A percentile compares a stretch with the other conserved stretches of the same genome.
phyloP scores from a whole-genome alignment of 2,113 vertebrate species.

The Aegithalos caudatus region DNA sequence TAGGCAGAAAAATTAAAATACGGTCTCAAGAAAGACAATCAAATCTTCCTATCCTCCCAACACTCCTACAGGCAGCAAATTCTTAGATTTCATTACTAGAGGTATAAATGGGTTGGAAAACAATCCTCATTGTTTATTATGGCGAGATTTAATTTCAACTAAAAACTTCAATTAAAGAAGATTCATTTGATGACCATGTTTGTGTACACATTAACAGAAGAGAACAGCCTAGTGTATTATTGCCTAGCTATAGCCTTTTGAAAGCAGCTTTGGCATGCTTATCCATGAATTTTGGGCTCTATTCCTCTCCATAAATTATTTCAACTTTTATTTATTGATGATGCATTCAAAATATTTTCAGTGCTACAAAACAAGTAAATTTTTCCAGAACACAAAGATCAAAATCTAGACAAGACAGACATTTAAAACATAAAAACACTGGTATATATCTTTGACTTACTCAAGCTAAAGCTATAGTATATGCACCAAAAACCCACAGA shows the following conservation, averaged over 20 bases:
- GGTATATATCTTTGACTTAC: not conserved
- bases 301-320: not conserved
- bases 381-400: not conserved
- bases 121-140: conserved; percentile 29
- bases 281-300: not conserved
- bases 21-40: conserved; percentile 52
- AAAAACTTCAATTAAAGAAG: conserved; percentile 51
- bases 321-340: not conserved
- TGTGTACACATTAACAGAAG: not conserved
- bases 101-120: conserved; percentile 47
- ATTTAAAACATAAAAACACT: not conserved
- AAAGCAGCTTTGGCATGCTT: not conserved
- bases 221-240: not conserved
- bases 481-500: not conserved
- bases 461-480: not conserved
- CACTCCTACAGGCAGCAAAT: conserved; percentile 11
- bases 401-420: not conserved
- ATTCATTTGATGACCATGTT: not conserved
- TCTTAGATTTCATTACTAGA: conserved; percentile 36
- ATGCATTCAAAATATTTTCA: not conserved
- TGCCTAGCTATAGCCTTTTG: not conserved
- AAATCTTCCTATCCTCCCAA: conserved; percentile 51
- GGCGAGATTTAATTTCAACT: conserved; percentile 62
- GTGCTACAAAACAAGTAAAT: not conserved
- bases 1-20: conserved; percentile 71